Conservation (phyloP, 2,797 vertebrate species). For the Remorina albescens region DNA sequence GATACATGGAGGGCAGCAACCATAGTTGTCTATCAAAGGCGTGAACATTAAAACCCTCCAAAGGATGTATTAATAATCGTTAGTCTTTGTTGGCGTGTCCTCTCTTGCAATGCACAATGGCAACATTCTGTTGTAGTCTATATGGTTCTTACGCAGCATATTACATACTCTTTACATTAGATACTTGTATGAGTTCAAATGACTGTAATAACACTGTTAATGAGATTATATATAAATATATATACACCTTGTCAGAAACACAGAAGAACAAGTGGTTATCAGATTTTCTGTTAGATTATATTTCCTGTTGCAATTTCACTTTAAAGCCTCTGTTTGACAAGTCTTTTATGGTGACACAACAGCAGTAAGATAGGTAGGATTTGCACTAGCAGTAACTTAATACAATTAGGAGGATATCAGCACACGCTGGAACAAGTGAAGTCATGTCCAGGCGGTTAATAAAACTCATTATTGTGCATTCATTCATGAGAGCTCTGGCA, state of each 20-base stretch:
- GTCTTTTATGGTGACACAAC: background rate
- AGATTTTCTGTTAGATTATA: background rate
- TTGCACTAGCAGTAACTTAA: background rate
- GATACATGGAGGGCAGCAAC: background rate
- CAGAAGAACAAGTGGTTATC: background rate
- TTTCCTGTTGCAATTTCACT: background rate
- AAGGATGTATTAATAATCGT: no score
- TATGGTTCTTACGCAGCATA: conserved; percentile 6
- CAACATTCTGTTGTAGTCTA: background rate
- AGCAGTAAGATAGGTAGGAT: background rate
- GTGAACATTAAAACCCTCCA: background rate
- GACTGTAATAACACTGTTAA: background rate
- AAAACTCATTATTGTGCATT: background rate
- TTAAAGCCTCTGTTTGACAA: background rate
- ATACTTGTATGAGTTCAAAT: background rate
- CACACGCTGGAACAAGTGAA: no score
- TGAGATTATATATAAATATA: no score
- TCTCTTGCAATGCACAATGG: background rate
- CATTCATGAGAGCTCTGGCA: no score
- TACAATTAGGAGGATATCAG: background rate
- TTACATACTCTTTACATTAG: background rate
- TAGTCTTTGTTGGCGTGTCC: background rate
- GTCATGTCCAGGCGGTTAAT: background rate
- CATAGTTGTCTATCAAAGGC: background rate
- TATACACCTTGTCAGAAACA: no score